Percentiles rank a stretch among this genome's conserved stretches.
These are phyloP conservation scores for Macquaria ambigua DNA, from an alignment of 2,113 vertebrate species.

Conservation along the genomic window DNA sequence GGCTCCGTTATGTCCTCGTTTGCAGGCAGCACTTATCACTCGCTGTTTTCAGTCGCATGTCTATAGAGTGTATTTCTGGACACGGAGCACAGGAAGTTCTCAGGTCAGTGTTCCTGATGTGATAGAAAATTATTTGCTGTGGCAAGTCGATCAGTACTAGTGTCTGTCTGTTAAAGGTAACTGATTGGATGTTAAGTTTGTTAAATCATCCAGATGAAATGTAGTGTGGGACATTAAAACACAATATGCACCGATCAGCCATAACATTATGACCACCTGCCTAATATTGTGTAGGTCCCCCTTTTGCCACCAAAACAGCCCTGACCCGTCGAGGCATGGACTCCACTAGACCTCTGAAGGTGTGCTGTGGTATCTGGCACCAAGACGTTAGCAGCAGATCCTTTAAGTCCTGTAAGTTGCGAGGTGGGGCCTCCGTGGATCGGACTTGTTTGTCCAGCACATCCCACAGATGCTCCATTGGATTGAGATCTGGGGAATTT, in stretches of 20 bases:
- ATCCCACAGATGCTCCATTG: too few species aligned
- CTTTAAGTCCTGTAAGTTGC: too few species aligned
- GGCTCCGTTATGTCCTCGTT: background rate
- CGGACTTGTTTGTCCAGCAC: too few species aligned
- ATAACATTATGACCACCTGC: too few species aligned
- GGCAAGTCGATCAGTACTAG: background rate
- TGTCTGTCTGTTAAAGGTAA: background rate
- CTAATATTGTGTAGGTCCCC: too few species aligned
- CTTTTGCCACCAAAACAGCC: too few species aligned
- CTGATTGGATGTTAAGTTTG: background rate
- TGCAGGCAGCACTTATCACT: background rate
- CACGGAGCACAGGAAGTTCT: background rate
- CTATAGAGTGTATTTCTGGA: background rate
- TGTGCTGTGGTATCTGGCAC: too few species aligned
- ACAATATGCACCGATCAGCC: background rate
- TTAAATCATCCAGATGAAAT: background rate
- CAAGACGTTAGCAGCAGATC: too few species aligned
- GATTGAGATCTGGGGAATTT: too few species aligned
- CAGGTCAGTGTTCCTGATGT: background rate
- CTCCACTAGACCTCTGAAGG: too few species aligned
- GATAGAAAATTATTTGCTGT: background rate
- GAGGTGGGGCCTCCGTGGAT: too few species aligned
- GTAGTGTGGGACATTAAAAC: background rate
- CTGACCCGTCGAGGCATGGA: too few species aligned
- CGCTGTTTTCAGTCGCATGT: slow-evolving; percentile 3